Evolutionary conservation across 2,888 invertebrate genomes (phyloP).

Genomic region (Arrhopalites spinosus): DNA sequence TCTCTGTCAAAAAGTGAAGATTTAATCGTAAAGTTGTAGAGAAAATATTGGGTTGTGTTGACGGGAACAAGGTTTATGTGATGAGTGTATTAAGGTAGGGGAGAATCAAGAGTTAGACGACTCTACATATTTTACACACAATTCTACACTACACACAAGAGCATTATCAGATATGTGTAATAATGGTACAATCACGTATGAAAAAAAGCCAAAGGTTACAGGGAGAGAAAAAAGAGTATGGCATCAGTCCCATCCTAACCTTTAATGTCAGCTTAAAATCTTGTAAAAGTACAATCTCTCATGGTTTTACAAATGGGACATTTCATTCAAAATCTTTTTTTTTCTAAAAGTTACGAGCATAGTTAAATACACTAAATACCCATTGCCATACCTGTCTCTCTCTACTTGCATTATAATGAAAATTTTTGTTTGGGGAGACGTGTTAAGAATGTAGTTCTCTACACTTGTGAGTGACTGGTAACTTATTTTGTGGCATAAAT

Average conservation of each 20-base stretch:
- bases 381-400: too few species aligned
- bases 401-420: too few species aligned
- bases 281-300: too few species aligned
- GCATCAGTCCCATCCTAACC: background rate
- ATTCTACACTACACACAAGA: background rate
- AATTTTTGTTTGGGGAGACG: too few species aligned
- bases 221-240: background rate
- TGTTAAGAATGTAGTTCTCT: too few species aligned
- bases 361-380: too few species aligned
- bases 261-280: background rate
- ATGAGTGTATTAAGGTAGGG: conserved; percentile 35
- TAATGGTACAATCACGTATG: background rate
- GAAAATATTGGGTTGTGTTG: conserved; percentile 42
- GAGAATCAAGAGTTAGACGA: background rate
- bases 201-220: background rate
- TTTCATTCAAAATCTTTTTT: too few species aligned
- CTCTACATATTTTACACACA: background rate
- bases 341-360: too few species aligned
- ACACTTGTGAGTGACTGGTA: too few species aligned
- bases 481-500: too few species aligned
- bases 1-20: conserved; percentile 40
- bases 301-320: too few species aligned
- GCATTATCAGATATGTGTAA: background rate
- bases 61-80: conserved; percentile 38
- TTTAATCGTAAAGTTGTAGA: conserved; percentile 41